phyloP scores from a whole-genome alignment of 2,113 vertebrate species.

The Spilogale gracilis region DNA sequence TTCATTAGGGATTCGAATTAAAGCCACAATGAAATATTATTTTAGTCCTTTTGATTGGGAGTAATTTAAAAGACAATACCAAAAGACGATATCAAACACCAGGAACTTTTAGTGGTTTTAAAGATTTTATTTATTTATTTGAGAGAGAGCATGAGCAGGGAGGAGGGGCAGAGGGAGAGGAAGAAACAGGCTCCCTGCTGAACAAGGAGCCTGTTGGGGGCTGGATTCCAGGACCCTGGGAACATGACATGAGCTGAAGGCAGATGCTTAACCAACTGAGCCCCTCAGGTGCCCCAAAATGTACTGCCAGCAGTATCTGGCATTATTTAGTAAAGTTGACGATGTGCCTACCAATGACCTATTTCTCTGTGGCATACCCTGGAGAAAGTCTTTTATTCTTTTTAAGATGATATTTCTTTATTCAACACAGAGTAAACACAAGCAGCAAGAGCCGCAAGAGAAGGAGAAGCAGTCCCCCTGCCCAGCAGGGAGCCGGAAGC shows the following conservation, averaged over 20 bases:
- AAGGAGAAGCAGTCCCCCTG: too few relatives aligned
- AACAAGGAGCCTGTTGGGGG: not conserved
- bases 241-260: not conserved
- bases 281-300: not conserved
- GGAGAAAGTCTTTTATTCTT: not conserved
- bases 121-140: not conserved
- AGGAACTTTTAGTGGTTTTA: not conserved
- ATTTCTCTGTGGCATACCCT: not conserved
- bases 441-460: too few relatives aligned
- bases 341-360: not conserved
- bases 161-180: not conserved
- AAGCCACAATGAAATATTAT: not conserved
- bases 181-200: not conserved
- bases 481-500: rapidly evolving
- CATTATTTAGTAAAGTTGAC: not conserved
- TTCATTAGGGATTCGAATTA: not conserved
- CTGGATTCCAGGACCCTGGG: not conserved
- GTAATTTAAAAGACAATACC: not conserved
- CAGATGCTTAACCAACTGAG: not conserved
- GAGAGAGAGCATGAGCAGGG: not conserved
- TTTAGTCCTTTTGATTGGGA: not conserved
- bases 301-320: not conserved
- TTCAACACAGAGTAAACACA: too few relatives aligned
- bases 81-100: not conserved
- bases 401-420: too few relatives aligned